Conservation (phyloP, 1,140 invertebrate species). For the Drosophila malerkotliana region DNA sequence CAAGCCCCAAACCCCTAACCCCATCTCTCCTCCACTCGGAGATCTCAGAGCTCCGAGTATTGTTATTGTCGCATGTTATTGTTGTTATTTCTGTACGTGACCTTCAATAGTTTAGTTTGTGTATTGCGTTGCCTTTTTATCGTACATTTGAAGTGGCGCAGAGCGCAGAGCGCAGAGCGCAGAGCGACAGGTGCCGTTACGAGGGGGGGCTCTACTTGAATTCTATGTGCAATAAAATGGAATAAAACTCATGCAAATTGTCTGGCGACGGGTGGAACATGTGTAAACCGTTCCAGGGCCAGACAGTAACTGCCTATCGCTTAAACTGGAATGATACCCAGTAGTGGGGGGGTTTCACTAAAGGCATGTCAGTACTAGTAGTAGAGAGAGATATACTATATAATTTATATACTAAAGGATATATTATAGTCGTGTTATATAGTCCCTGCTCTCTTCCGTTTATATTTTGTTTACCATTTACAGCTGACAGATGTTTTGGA, state of each 20-base stretch:
- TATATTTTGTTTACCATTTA: slow-evolving; percentile 33
- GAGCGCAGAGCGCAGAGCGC: background rate
- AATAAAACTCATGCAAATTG: slow-evolving; percentile 57
- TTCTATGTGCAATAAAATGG: slow-evolving; percentile 58
- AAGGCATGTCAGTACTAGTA: too few species aligned
- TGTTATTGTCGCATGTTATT: slow-evolving; percentile 53
- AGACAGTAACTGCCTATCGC: slow-evolving; percentile 39
- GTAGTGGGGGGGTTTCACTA: background rate
- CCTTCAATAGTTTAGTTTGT: slow-evolving; percentile 69
- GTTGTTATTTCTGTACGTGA: slow-evolving; percentile 68
- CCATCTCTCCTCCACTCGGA: slow-evolving; percentile 8
- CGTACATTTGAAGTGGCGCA: slow-evolving; percentile 62
- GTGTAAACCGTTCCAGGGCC: slow-evolving; percentile 49
- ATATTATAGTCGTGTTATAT: background rate
- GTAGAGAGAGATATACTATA: background rate
- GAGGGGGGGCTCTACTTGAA: slow-evolving; percentile 40
- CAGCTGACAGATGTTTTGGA: slow-evolving; percentile 58
- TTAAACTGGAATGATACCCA: slow-evolving; percentile 8
- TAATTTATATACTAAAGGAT: background rate
- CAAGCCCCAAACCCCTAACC: too few species aligned
- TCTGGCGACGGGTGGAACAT: slow-evolving; percentile 31
- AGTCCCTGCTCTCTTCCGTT: background rate
- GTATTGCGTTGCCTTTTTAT: slow-evolving; percentile 74
- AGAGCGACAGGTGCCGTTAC: slow-evolving; percentile 4
- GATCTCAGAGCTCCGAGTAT: slow-evolving; percentile 24